These are phyloP conservation scores for Loriculus beryllinus DNA, from an alignment of 2,797 vertebrate genomes.

Conservation along the genomic window DNA sequence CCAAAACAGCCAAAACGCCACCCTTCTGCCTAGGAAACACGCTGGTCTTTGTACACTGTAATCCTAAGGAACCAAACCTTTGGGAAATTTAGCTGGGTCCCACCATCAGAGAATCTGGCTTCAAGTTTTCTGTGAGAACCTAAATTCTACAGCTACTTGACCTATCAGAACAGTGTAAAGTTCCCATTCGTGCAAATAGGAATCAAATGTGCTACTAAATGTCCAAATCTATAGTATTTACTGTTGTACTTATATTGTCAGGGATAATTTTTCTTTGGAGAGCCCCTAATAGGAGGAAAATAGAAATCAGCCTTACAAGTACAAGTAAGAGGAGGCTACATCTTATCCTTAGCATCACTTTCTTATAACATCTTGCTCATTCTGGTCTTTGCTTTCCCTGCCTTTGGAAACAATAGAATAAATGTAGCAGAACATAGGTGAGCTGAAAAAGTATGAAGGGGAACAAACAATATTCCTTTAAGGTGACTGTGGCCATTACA, in stretches of 20 bases:
- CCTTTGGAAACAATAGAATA: background rate
- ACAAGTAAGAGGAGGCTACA: background rate
- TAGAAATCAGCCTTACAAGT: background rate
- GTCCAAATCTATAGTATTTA: background rate
- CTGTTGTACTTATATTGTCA: background rate
- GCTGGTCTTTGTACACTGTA: background rate
- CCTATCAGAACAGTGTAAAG: background rate
- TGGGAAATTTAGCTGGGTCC: background rate
- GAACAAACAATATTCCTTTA: background rate
- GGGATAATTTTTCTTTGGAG: background rate
- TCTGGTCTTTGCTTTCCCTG: background rate
- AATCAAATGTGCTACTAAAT: background rate
- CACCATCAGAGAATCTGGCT: background rate
- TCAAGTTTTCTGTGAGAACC: background rate
- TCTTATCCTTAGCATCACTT: background rate
- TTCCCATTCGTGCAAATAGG: background rate
- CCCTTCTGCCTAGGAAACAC: constrained; percentile 33
- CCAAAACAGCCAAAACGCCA: background rate
- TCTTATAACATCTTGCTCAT: background rate
- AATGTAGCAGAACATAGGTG: background rate
- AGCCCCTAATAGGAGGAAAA: background rate
- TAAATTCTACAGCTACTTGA: background rate
- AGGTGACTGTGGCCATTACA: background rate
- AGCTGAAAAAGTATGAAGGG: background rate
- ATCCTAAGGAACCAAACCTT: background rate